Evolutionary conservation across 2,113 vertebrate genomes (phyloP).

Genomic region (Peromyscus polionotus): DNA sequence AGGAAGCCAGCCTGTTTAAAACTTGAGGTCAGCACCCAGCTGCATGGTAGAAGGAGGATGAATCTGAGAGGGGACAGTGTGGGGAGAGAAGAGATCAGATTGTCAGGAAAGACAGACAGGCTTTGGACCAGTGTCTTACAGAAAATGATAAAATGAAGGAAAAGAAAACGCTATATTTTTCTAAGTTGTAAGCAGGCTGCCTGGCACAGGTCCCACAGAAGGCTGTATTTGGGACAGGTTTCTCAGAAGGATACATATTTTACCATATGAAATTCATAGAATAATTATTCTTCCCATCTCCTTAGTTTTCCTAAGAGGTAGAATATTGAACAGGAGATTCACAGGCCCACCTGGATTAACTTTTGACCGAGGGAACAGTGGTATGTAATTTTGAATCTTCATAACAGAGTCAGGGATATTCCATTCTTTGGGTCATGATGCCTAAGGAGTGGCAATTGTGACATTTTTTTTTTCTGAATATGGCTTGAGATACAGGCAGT

Average conservation of each 20-base stretch:
- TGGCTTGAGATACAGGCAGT: neutral
- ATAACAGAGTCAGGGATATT: neutral
- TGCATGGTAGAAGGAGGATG: neutral
- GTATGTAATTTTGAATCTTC: neutral
- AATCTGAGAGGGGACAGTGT: neutral
- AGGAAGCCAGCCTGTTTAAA: neutral
- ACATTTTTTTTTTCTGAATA: neutral
- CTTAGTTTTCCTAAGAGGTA: neutral
- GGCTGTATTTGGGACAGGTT: fast-evolving
- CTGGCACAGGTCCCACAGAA: neutral
- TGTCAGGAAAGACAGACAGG: neutral
- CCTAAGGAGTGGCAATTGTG: neutral
- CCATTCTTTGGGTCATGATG: neutral
- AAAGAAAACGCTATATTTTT: neutral
- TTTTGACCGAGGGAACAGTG: neutral
- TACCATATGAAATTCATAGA: neutral
- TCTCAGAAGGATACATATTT: neutral
- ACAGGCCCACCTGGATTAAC: neutral
- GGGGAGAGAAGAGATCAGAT: neutral
- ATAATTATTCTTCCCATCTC: neutral
- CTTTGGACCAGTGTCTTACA: neutral
- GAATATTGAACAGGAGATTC: neutral
- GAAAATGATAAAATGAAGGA: neutral
- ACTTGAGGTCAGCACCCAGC: neutral
- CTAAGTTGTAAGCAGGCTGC: neutral